phyloP scores from a whole-genome alignment of 2,113 vertebrate genomes.

The Nesogale talazaci region DNA sequence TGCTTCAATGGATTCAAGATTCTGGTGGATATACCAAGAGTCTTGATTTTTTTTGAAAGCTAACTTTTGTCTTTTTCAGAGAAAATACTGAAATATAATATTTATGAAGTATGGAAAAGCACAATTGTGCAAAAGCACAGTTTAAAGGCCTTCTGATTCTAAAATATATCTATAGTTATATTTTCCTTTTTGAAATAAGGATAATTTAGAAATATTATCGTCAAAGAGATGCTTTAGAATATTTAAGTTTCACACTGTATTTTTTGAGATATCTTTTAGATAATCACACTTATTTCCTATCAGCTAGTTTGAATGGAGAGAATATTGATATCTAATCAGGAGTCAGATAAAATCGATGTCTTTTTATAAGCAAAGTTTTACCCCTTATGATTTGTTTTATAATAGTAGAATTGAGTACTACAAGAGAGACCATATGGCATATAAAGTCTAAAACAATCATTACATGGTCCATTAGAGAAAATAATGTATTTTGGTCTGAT shows the following conservation, averaged over 20 bases:
- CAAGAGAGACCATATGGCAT: neutral
- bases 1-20: neutral
- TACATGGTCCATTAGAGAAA: neutral
- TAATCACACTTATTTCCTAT: neutral
- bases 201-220: conserved; percentile 11
- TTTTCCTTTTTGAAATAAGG: neutral
- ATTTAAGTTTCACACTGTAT: conserved; percentile 14
- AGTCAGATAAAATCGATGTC: neutral
- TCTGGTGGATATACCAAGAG: neutral
- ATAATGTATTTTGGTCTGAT: neutral
- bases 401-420: neutral
- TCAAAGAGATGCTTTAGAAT: neutral
- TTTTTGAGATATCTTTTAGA: neutral
- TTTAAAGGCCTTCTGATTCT: neutral
- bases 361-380: neutral
- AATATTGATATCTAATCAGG: neutral
- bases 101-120: neutral
- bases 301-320: neutral
- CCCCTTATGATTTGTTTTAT: too few species aligned
- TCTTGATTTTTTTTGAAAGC: neutral
- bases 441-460: neutral
- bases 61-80: neutral
- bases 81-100: neutral
- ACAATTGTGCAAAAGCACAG: too few species aligned
- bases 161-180: neutral